Evolutionary conservation across 2,113 vertebrate genomes (phyloP).

Genomic region (Sceloporus undulatus): DNA sequence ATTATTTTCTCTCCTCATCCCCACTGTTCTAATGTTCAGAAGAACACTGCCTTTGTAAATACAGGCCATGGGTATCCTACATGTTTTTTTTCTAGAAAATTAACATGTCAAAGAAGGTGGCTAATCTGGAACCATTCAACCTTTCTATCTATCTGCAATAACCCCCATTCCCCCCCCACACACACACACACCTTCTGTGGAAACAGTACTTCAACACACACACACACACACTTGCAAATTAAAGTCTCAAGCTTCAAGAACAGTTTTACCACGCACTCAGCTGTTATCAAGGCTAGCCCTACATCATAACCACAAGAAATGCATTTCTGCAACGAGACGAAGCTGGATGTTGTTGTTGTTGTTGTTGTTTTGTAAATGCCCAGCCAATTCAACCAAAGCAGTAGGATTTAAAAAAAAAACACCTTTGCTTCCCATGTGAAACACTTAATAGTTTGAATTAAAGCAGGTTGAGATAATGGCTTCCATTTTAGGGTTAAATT

Average conservation of each 20-base stretch:
- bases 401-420: background rate
- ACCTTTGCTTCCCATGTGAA: conserved; percentile 47
- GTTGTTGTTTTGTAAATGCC: no score
- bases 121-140: background rate
- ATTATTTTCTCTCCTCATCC: no score
- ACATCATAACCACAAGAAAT: conserved; percentile 37
- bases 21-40: no score
- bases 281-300: background rate
- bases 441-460: conserved; percentile 69
- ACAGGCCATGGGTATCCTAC: no score
- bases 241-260: background rate
- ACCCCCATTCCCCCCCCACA: no score
- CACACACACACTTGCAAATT: no score
- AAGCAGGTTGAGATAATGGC: conserved; percentile 65
- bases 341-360: background rate
- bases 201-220: background rate
- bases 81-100: background rate
- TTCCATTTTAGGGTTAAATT: conserved; percentile 68
- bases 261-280: background rate
- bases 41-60: no score
- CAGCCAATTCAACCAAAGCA: background rate
- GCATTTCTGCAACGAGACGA: conserved; percentile 42
- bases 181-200: background rate
- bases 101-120: background rate
- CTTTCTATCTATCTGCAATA: background rate